Conservation (phyloP, 1,140 invertebrate genomes). For the Ctenoplectra terminalis region DNA sequence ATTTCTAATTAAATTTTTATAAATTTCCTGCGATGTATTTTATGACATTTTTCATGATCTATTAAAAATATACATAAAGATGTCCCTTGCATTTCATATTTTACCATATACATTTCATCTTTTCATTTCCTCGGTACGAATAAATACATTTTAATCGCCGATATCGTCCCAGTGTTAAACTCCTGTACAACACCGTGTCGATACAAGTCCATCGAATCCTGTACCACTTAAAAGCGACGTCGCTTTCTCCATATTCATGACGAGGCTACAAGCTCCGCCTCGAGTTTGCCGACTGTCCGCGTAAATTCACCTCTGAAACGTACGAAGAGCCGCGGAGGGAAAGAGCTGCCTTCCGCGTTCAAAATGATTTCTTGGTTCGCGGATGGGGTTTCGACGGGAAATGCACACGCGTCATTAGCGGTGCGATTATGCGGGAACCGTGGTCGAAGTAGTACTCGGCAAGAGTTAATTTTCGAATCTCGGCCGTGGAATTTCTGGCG, state of each 20-base stretch:
- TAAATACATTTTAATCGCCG: neutral
- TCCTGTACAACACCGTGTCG: neutral
- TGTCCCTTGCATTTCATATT: no score
- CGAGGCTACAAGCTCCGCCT: neutral
- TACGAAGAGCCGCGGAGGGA: neutral
- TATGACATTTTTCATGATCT: no score
- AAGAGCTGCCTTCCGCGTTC: neutral
- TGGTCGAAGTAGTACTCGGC: neutral
- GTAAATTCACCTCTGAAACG: neutral
- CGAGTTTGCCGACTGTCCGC: neutral
- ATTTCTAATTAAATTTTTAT: no score
- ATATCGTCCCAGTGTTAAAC: no score
- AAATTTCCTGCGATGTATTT: no score
- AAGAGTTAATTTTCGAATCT: conserved; percentile 13
- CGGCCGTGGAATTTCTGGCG: neutral
- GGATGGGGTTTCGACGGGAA: neutral
- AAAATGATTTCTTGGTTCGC: neutral
- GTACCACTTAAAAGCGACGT: conserved; percentile 32
- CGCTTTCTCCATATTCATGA: conserved; percentile 48
- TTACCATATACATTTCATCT: no score
- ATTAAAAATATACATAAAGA: no score
- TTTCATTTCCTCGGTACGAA: no score
- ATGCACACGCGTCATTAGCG: neutral
- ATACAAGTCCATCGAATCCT: conserved; percentile 5
- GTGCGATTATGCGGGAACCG: neutral